Evolutionary conservation across 2,888 invertebrate genomes (phyloP).

Genomic region (Mamestra brassicae): DNA sequence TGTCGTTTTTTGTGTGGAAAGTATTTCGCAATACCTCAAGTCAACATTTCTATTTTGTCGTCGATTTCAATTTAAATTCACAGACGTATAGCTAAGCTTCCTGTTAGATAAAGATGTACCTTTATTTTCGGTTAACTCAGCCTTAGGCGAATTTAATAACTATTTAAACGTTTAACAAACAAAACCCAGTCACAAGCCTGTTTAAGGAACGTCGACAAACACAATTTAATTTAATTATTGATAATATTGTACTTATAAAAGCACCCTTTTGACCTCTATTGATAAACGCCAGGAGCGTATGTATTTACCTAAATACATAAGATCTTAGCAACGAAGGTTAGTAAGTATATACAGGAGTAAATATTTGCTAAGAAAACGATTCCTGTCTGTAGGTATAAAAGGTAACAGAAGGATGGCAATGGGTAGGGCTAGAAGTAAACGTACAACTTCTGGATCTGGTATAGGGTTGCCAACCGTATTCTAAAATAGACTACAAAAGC

Average conservation of each 20-base stretch:
- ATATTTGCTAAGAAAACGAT: background rate
- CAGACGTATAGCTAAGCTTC: background rate
- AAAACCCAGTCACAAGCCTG: background rate
- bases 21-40: constrained; percentile 3
- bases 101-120: background rate
- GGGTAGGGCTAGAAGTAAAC: background rate
- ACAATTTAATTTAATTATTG: background rate
- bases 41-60: constrained; percentile 1
- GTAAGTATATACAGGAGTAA: background rate
- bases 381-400: background rate
- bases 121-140: background rate
- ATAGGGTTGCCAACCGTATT: no score
- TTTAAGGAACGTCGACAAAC: background rate
- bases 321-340: background rate
- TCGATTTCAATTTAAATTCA: background rate
- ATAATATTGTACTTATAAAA: background rate
- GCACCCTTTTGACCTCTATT: background rate
- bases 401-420: background rate
- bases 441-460: background rate
- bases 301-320: background rate
- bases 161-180: background rate
- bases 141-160: no score
- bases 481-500: no score
- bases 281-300: background rate
- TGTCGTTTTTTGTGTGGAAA: background rate